Base-by-base conservation (phyloP, 2,797 vertebrate genomes). In the Falco cherrug region DNA sequence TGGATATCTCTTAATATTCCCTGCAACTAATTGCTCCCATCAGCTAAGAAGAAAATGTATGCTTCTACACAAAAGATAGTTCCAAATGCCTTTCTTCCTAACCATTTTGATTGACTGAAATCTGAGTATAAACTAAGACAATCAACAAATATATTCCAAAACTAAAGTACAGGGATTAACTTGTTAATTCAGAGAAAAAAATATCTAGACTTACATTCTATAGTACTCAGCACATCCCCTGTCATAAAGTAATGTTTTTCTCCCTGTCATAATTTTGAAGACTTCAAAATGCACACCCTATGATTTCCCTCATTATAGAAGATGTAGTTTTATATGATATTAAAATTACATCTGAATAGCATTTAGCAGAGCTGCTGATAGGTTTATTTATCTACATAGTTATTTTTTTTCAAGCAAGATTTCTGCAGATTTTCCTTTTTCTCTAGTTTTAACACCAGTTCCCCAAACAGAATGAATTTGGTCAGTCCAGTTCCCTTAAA, bases 401-500 rank as follows among this genome's bases (percentile, higher is more conserved):
- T 87, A 16, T 47, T 75, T 54, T 73, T 77, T n/a, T 86, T 50
- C n/a, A 53, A 92, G 61, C 22, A 90, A 73, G 47, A 70, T 76
- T 95, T 92, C 57, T 81, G 28, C 51, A 81, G 47, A 76, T 89
- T 57, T 54, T 84, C 41, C 69, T 77, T 94, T 87, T 86, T 74
- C 47, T 93, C 53, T 26, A 8, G 24, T 84, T 93, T 73, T 79
- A 88, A 51, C 41, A 82, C 31, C 51, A 84, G 51, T 81, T 96
- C 35, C 77, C 59, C 75, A 70, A 47, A 61, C 5, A 83, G 28
- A 94, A 84, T 45, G 2, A 74, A 74, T 85, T 67, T 51, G 31
- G 45, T 92, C 54, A 87, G 75, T 90, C 57, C 28, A 60, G 20
- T 74, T 93, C 24, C 21, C 39, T 87, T 39, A 50, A 79, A 74